These are phyloP conservation scores for Grapholita molesta DNA, from an alignment of 1,140 invertebrate genomes.

Conservation along the genomic window DNA sequence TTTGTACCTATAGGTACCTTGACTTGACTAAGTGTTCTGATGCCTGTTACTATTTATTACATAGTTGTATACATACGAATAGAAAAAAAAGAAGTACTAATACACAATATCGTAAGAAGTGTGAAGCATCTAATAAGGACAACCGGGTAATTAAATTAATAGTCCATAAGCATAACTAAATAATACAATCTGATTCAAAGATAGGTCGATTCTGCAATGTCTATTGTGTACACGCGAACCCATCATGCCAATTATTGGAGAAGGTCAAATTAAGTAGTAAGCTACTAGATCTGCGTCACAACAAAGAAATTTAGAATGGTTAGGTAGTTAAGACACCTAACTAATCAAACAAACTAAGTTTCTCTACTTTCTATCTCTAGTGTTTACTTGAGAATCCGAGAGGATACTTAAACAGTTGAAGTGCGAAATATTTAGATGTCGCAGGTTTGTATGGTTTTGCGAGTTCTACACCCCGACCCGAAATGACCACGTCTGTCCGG, in stretches of 20 bases:
- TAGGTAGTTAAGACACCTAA: neutral
- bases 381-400: neutral
- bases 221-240: neutral
- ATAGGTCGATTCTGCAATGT: neutral
- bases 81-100: too few species aligned
- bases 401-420: neutral
- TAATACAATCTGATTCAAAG: too few species aligned
- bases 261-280: neutral
- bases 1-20: too few species aligned
- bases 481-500: neutral
- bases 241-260: neutral
- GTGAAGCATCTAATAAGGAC: too few species aligned
- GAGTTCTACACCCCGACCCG: too few species aligned
- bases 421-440: neutral
- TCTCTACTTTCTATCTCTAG: slow-evolving; percentile 11
- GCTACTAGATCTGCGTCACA: neutral
- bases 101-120: too few species aligned
- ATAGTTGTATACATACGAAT: too few species aligned
- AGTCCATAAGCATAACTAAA: too few species aligned
- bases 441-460: neutral
- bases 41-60: too few species aligned
- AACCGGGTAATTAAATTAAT: too few species aligned
- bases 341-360: slow-evolving; percentile 7
- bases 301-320: neutral
- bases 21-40: too few species aligned